Percentiles rank a stretch among this genome's conserved stretches.
phyloP scores from a whole-genome alignment of 2,888 invertebrate species.

The Neoaliturus tenellus region DNA sequence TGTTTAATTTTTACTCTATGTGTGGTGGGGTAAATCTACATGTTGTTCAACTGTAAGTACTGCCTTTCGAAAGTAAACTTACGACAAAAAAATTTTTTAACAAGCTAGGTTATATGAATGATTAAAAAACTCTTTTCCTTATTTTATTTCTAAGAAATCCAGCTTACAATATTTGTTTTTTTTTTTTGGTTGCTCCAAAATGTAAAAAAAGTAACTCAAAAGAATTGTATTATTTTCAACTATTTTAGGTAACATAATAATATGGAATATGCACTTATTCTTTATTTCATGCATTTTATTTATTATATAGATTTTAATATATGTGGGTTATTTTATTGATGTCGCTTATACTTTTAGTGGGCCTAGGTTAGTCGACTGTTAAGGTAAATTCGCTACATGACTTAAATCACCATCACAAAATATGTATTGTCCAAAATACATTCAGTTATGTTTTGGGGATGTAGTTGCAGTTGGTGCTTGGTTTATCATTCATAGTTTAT shows the following conservation, averaged over 20 bases:
- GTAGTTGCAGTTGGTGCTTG: not conserved
- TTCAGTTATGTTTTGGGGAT: not conserved
- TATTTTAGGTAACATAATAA: not conserved
- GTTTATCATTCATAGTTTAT: not conserved
- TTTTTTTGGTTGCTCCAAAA: no score
- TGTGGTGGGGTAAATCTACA: no score
- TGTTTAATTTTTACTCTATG: no score
- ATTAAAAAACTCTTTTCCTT: no score
- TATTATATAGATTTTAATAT: not conserved
- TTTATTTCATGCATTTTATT: slow-evolving; percentile 14
- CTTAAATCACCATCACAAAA: not conserved
- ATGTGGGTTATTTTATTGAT: not conserved
- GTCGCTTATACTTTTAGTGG: not conserved
- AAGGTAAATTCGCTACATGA: not conserved
- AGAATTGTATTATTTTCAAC: no score
- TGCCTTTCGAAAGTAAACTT: no score
- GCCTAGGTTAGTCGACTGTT: not conserved
- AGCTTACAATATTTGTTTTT: no score
- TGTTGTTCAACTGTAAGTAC: no score
- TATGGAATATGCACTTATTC: not conserved
- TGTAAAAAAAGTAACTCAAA: no score
- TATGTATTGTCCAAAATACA: not conserved
- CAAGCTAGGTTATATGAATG: no score
- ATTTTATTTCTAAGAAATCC: no score
- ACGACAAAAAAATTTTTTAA: no score